Percentiles rank a stretch among this genome's conserved stretches.
Conservation (phyloP, 1,140 invertebrate genomes). For the Maconellicoccus hirsutus region DNA sequence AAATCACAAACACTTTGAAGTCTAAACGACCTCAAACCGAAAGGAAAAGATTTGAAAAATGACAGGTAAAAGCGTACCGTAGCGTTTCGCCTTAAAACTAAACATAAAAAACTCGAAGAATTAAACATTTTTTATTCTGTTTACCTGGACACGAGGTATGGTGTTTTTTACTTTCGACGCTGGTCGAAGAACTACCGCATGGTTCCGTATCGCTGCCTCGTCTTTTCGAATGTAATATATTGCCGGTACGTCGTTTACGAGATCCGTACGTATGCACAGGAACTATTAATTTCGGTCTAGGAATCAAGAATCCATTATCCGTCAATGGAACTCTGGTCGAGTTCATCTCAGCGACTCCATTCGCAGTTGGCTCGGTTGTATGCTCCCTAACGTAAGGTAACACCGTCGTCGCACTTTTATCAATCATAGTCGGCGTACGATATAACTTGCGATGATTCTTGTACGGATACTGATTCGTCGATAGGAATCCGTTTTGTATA, state of each 20-base stretch:
- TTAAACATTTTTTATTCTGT: neutral
- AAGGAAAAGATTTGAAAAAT: no score
- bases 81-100: no score
- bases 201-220: slow-evolving; percentile 39
- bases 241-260: slow-evolving; percentile 61
- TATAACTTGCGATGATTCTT: slow-evolving; percentile 13
- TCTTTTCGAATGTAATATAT: slow-evolving; percentile 33
- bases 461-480: slow-evolving; percentile 13
- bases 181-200: slow-evolving; percentile 31
- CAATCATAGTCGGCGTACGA: slow-evolving; percentile 6
- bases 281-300: slow-evolving; percentile 68
- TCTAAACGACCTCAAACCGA: no score
- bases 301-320: slow-evolving; percentile 59
- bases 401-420: neutral
- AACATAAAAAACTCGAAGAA: neutral
- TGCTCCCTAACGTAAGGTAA: neutral
- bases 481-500: neutral
- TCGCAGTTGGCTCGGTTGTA: neutral
- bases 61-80: no score
- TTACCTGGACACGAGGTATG: slow-evolving; percentile 34
- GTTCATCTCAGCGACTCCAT: neutral
- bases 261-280: slow-evolving; percentile 74
- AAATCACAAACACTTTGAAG: no score
- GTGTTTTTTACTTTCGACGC: slow-evolving; percentile 31
- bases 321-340: neutral